Base-by-base conservation (phyloP, 1,140 invertebrate genomes). In the Papilio xuthus region DNA sequence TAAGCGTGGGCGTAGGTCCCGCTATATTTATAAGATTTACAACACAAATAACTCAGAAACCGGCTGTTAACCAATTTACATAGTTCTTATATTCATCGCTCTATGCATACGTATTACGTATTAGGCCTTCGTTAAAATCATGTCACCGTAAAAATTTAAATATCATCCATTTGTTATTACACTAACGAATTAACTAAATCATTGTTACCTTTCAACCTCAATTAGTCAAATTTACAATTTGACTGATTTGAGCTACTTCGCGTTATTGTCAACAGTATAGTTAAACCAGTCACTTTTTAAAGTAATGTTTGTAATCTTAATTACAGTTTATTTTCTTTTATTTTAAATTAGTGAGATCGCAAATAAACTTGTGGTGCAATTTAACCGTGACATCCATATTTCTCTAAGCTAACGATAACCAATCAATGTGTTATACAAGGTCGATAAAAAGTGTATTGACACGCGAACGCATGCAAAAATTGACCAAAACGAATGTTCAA, bases 21-120 rank as follows among this genome's bases (percentile, higher is more conserved):
- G 71, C 41, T 73, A 73, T 73, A 42, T 73, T 73, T n/a, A 20
- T 73, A 73, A 44, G 42, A 73, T 73, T 73, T 73, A 73, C 42
- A 73, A 44, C 71, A 73, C 37, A 73, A 73, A 73, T 73, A 42
- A 47, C 71, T 73, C 71, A 23, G 71, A 73, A 73, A 73, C 71
- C 71, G 71, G 71, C 71, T 73, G 41, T 73, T 73, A 73, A 73
- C 71, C 71, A 73, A 73, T 73, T 73, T 73, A 47, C 32, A 23
- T 20, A 41, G 20, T 73, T 23, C n/a, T 71, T 47, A 18, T 71
- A 37, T 69, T 50, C 71, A 13, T 42, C 42, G 70, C 42, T 73
- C 41, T 73, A 73, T 73, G 71, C 71, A 73, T 73, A 73, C 71
- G 42, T 73, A 73, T 73, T 72, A 72, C 18, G 12, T 70, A 70